A percentile compares a stretch with the other conserved stretches of the same genome.
These are phyloP conservation scores for Scyliorhinus canicula DNA, from an alignment of 2,797 vertebrate species.

Conservation along the genomic window DNA sequence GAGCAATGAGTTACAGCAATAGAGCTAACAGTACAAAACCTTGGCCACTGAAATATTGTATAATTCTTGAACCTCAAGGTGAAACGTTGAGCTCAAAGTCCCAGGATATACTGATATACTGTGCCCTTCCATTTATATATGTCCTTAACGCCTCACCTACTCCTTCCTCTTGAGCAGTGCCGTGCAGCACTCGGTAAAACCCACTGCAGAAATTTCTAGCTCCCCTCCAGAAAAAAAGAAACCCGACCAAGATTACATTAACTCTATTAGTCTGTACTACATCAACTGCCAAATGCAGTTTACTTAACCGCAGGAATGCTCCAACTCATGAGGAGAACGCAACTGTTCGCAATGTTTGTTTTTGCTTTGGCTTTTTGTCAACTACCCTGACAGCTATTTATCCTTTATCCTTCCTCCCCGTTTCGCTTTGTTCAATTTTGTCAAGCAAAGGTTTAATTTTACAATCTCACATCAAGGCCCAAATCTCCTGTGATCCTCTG, in stretches of 20 bases:
- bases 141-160: neutral
- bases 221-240: neutral
- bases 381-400: constrained; percentile 10
- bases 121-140: neutral
- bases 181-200: neutral
- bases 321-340: neutral
- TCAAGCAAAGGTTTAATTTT: constrained; percentile 8
- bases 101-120: neutral
- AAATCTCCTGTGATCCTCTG: neutral
- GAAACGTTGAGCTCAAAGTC: neutral
- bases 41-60: neutral
- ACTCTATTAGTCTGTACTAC: neutral
- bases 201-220: neutral
- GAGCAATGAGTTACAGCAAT: neutral
- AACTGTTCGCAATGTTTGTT: constrained; percentile 18
- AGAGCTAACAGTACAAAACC: neutral
- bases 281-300: constrained; percentile 10
- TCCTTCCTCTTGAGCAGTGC: neutral
- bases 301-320: neutral
- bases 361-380: constrained; percentile 25
- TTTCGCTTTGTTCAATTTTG: constrained; percentile 14
- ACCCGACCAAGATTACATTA: neutral
- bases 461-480: neutral
- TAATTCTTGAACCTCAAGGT: neutral
- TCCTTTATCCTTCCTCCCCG: neutral